Evolutionary conservation across 1,140 invertebrate species (phyloP).

Genomic region (Dufourea novaeangliae): DNA sequence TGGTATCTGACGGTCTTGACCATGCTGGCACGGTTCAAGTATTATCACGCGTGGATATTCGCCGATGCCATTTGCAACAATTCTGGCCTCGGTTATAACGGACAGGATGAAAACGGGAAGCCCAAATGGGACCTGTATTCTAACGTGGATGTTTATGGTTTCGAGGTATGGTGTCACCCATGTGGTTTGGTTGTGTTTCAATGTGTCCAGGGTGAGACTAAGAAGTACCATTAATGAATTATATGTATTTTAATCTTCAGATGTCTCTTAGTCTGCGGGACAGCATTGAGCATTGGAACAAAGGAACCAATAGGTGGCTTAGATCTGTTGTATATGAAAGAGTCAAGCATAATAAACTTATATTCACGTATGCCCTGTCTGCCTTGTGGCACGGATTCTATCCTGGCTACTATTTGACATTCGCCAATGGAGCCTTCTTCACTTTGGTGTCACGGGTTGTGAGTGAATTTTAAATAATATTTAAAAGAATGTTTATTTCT

Average conservation of each 20-base stretch:
- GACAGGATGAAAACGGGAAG: constrained; percentile 88
- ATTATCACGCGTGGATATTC: constrained; percentile 98
- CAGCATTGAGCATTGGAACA: constrained; percentile 95
- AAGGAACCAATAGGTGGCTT: constrained; percentile 95
- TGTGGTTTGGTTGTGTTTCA: background rate
- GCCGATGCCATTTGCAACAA: constrained; percentile 97
- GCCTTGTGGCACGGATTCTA: constrained; percentile 99
- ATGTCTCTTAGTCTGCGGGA: constrained; percentile 90
- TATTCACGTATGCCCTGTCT: constrained; percentile 92
- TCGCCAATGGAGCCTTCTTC: constrained; percentile 93
- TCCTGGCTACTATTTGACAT: constrained; percentile 98
- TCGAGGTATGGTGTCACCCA: constrained; percentile 89
- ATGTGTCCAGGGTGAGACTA: no score
- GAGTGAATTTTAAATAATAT: constrained; percentile 70
- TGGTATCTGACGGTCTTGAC: constrained; percentile 91
- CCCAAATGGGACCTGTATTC: constrained; percentile 93
- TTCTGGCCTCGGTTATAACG: constrained; percentile 95
- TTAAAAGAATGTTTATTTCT: no score
- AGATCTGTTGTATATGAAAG: constrained; percentile 93
- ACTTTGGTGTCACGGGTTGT: constrained; percentile 92
- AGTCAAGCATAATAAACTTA: constrained; percentile 83
- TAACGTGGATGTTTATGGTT: constrained; percentile 93
- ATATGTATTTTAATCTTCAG: constrained; percentile 78
- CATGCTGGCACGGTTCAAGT: constrained; percentile 92
- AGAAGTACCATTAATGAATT: background rate